Evolutionary conservation across 2,113 vertebrate genomes (phyloP).

Genomic region (Eulacestoma nigropectus): DNA sequence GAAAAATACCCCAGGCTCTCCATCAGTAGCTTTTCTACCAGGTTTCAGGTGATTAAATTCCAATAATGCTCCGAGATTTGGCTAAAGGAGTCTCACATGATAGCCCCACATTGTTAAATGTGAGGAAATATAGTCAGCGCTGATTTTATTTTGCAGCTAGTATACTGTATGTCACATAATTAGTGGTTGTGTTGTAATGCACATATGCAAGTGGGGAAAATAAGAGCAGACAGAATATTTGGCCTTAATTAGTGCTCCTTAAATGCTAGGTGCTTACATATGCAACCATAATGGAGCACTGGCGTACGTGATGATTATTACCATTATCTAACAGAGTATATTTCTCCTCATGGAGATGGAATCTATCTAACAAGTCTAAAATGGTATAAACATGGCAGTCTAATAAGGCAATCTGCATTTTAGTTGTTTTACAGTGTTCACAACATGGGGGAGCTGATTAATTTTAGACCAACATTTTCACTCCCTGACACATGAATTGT

Average conservation of each 20-base stretch:
- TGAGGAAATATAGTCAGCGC: neutral
- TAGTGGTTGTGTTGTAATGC: neutral
- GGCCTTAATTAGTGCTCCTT: conserved; percentile 1
- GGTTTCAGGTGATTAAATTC: neutral
- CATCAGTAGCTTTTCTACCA: neutral
- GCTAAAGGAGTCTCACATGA: neutral
- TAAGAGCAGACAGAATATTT: neutral
- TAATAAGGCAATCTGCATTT: neutral
- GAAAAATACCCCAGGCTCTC: neutral
- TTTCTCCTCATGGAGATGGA: neutral
- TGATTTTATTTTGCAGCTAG: neutral
- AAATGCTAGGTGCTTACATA: neutral
- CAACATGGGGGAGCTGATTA: neutral
- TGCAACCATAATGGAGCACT: neutral
- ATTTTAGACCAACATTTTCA: neutral
- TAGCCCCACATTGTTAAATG: neutral
- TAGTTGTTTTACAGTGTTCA: neutral
- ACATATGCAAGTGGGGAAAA: neutral
- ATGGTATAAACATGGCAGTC: neutral
- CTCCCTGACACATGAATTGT: neutral
- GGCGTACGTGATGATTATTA: fast-evolving
- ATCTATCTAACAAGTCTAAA: neutral
- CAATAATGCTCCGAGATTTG: neutral
- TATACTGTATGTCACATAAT: neutral
- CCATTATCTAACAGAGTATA: neutral